Evolutionary conservation across 2,888 invertebrate genomes (phyloP).

Genomic region (Aleiodes alternator): DNA sequence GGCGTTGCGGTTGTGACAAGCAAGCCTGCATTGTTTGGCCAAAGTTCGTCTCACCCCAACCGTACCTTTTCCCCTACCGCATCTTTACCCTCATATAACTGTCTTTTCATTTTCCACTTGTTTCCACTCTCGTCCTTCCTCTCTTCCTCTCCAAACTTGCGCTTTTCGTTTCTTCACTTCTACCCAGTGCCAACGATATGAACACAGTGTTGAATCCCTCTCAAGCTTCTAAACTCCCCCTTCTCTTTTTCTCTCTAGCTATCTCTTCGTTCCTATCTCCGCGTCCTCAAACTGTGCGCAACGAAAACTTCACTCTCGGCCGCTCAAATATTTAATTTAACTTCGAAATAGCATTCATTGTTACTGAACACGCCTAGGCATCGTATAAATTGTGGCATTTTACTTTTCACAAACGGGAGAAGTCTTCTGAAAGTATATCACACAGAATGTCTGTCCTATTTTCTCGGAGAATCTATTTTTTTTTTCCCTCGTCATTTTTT

Average conservation of each 20-base stretch:
- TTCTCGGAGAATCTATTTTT: conserved; percentile 3
- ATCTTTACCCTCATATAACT: not conserved
- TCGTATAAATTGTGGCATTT: conserved; percentile 24
- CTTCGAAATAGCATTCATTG: conserved; percentile 60
- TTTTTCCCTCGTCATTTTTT: not conserved
- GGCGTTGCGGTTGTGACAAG: conserved; percentile 45
- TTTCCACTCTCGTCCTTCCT: conserved; percentile 26
- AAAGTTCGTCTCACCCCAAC: conserved; percentile 43
- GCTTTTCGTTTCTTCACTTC: conserved; percentile 21
- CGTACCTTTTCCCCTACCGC: conserved; percentile 17
- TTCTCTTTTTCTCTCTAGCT: too few species aligned
- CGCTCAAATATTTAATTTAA: conserved; percentile 62
- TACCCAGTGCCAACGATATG: not conserved
- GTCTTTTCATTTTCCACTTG: conserved; percentile 40
- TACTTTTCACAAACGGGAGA: conserved; percentile 10
- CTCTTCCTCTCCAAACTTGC: conserved; percentile 16
- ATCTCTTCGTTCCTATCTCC: not conserved
- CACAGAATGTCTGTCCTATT: not conserved
- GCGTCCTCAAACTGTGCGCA: conserved; percentile 20
- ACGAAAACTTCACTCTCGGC: conserved; percentile 43
- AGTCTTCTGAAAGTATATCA: conserved; percentile 9
- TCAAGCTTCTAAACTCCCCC: not conserved
- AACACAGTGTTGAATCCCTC: conserved; percentile 15
- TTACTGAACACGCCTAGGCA: conserved; percentile 38
- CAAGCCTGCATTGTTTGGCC: conserved; percentile 49